Conservation (phyloP, 2,888 invertebrate genomes). For the Eupeodes latifasciatus region DNA sequence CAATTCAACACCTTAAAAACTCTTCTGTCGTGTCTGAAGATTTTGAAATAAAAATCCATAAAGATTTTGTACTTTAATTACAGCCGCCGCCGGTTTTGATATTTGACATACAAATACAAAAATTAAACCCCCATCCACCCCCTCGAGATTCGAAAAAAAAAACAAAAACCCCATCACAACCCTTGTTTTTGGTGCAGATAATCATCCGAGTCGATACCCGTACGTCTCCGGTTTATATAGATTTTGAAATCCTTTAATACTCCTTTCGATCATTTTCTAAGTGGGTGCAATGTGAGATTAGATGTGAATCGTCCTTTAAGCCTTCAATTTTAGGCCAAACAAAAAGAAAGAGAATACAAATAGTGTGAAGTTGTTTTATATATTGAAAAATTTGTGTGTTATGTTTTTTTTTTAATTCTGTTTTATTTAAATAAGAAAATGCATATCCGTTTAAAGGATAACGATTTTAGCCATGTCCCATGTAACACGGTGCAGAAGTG, state of each 20-base stretch:
- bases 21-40: constrained; percentile 21
- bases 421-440: background rate
- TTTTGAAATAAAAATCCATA: constrained; percentile 26
- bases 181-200: background rate
- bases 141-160: background rate
- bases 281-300: constrained; percentile 7
- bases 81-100: constrained; percentile 32
- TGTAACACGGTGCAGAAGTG: constrained; percentile 16
- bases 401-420: background rate
- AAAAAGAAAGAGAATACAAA: background rate
- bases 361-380: too few species aligned
- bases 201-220: too few species aligned
- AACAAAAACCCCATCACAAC: background rate
- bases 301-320: constrained; percentile 38
- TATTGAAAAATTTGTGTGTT: too few species aligned
- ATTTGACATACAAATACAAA: constrained; percentile 29
- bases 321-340: constrained; percentile 2
- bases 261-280: background rate
- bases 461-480: background rate
- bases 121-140: background rate
- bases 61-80: constrained; percentile 1
- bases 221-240: background rate
- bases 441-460: constrained; percentile 18
- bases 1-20: too few species aligned
- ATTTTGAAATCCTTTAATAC: constrained; percentile 15